phyloP scores from a whole-genome alignment of 2,113 vertebrate species.

The Tiliqua scincoides region DNA sequence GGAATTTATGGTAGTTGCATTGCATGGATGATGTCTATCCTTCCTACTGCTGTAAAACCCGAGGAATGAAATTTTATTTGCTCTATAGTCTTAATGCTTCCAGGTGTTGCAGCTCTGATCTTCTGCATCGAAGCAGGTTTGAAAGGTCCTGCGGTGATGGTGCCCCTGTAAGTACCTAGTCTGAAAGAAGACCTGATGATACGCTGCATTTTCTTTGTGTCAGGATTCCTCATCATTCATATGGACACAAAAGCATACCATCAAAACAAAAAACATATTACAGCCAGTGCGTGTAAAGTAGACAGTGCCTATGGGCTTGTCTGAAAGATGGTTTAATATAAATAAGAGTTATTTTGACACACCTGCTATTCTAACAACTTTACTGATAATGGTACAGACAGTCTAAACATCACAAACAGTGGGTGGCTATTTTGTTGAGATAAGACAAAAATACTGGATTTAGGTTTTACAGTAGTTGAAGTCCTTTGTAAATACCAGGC shows the following conservation, averaged over 20 bases:
- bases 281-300: rapidly evolving
- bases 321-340: neutral
- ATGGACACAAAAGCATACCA: neutral
- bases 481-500: neutral
- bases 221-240: rapidly evolving
- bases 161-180: neutral
- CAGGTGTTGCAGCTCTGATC: neutral
- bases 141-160: neutral
- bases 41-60: neutral
- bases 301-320: neutral
- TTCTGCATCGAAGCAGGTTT: neutral
- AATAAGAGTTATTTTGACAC: neutral
- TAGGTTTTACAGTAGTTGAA: neutral
- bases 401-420: neutral
- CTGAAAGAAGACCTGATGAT: neutral
- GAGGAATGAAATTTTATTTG: slow-evolving; percentile 18
- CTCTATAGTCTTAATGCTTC: neutral
- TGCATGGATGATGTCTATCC: rapidly evolving
- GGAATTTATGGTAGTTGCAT: neutral
- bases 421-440: neutral
- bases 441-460: neutral
- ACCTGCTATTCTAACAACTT: neutral
- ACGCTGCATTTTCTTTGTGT: neutral
- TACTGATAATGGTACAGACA: neutral
- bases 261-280: too few species aligned